Conservation (phyloP, 2,113 vertebrate genomes). For the Carollia perspicillata region DNA sequence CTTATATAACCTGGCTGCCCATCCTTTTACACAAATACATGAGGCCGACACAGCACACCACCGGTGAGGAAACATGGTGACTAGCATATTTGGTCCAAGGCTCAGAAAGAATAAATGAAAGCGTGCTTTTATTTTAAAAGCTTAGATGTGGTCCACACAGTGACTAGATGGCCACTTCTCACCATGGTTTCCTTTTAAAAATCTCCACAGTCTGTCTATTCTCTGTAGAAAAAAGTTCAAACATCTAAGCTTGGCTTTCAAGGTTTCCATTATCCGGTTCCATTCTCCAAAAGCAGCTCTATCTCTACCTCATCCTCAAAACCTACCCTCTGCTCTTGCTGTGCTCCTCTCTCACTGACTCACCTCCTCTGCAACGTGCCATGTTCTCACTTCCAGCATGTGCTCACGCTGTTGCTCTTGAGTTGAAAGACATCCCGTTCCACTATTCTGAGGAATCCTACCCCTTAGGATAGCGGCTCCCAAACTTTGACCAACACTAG, state of each 20-base stretch:
- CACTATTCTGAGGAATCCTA: background rate
- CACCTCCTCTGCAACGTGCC: background rate
- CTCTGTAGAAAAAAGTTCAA: background rate
- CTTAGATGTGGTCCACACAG: background rate
- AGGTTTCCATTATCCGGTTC: background rate
- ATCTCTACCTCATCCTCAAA: background rate
- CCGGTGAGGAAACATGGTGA: background rate
- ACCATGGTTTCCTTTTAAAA: background rate
- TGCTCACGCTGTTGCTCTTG: background rate
- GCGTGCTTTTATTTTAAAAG: background rate
- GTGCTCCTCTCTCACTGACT: background rate
- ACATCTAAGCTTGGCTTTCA: background rate
- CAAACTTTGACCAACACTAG: background rate
- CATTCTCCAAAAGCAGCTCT: background rate
- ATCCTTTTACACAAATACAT: background rate
- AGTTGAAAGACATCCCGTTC: background rate
- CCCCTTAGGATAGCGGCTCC: background rate
- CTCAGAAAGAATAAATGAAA: background rate
- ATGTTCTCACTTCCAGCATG: background rate
- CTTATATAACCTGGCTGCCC: background rate
- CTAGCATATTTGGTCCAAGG: background rate
- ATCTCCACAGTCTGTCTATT: background rate
- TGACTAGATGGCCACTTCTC: background rate
- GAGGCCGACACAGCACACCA: background rate
- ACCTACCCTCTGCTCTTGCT: background rate